These are phyloP conservation scores for Gymnosoma rotundatum DNA, from an alignment of 2,888 invertebrate species.

Conservation along the genomic window DNA sequence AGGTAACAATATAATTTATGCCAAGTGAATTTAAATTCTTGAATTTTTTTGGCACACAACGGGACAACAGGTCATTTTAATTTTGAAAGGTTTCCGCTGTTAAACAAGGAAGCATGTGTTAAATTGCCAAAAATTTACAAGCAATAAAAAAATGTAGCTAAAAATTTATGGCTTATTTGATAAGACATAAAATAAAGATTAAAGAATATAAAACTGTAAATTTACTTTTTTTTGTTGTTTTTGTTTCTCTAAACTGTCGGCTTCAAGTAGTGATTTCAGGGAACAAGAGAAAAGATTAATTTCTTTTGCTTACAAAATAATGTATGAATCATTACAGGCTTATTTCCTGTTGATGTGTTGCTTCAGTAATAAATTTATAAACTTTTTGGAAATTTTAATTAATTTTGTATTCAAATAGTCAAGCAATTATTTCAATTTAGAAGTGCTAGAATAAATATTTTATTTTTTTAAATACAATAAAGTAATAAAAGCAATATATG, in stretches of 20 bases:
- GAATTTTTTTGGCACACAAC: constrained; percentile 31
- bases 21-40: not conserved
- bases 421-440: constrained; percentile 51
- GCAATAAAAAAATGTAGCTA: constrained; percentile 33
- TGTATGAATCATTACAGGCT: constrained; percentile 20
- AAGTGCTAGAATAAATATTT: constrained; percentile 54
- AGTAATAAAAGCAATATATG: too few relatives aligned
- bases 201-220: constrained; percentile 41
- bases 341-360: constrained; percentile 1
- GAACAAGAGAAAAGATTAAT: constrained; percentile 38
- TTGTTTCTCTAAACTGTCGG: too few relatives aligned
- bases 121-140: constrained; percentile 42
- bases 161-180: constrained; percentile 57
- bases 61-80: constrained; percentile 41
- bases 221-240: not conserved
- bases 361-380: not conserved
- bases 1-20: constrained; percentile 28
- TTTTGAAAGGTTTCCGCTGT: constrained; percentile 33
- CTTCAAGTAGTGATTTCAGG: constrained; percentile 33
- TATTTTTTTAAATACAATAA: not conserved
- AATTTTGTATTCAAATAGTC: constrained; percentile 64
- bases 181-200: constrained; percentile 43
- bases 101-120: constrained; percentile 54
- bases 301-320: constrained; percentile 7
- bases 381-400: not conserved